A percentile compares a stretch with the other conserved stretches of the same genome.
Evolutionary conservation across 2,113 vertebrate species (phyloP).

Genomic region (Percina caprodes): DNA sequence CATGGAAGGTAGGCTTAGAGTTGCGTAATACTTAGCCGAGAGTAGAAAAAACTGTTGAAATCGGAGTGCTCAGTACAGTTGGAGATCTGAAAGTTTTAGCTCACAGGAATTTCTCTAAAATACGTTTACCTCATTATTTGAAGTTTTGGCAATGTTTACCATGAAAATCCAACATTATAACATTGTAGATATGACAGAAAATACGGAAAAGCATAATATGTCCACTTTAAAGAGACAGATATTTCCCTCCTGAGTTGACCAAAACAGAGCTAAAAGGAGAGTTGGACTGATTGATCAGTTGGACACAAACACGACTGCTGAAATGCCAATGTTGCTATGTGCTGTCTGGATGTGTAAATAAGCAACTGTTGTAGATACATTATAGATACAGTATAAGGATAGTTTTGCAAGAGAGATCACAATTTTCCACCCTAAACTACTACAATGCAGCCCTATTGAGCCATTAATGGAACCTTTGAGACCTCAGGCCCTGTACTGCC

Average conservation of each 20-base stretch:
- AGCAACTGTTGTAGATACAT: background rate
- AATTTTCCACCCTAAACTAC: constrained; percentile 34
- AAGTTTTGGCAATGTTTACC: too few relatives aligned
- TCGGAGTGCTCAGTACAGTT: too few relatives aligned
- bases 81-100: too few relatives aligned
- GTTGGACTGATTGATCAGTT: background rate
- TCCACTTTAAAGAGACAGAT: too few relatives aligned
- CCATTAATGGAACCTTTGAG: constrained; percentile 13
- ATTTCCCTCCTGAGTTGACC: background rate
- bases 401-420: background rate
- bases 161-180: too few relatives aligned
- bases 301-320: background rate
- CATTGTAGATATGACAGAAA: too few relatives aligned
- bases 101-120: too few relatives aligned
- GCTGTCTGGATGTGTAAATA: background rate
- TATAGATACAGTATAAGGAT: background rate
- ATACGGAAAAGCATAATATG: too few relatives aligned
- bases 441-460: constrained; percentile 3
- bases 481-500: constrained; percentile 8
- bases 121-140: too few relatives aligned
- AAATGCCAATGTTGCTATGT: background rate
- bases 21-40: too few relatives aligned
- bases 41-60: too few relatives aligned
- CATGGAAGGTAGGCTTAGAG: too few relatives aligned
- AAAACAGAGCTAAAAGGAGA: constrained; percentile 1